These are phyloP conservation scores for Holacanthella duospinosa DNA, from an alignment of 2,888 invertebrate genomes.

Conservation along the genomic window DNA sequence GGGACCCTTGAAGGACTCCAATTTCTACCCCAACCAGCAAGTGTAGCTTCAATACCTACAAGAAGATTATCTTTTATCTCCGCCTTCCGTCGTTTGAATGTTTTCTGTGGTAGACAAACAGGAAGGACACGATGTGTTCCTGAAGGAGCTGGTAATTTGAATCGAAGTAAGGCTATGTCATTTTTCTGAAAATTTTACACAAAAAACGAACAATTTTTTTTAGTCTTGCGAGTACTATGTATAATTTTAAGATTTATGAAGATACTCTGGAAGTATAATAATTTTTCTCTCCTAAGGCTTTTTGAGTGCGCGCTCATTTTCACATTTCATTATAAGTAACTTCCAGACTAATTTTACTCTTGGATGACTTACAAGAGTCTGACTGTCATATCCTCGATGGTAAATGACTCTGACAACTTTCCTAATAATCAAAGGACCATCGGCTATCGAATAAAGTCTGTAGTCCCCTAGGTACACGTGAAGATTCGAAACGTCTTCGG, in stretches of 20 bases:
- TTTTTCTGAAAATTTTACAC: constrained; percentile 8
- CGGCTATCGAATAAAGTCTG: constrained; percentile 15
- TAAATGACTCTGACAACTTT: constrained; percentile 54
- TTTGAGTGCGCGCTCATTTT: no score
- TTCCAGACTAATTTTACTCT: no score
- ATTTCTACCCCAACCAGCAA: constrained; percentile 7
- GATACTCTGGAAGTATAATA: no score
- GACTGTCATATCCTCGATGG: constrained; percentile 26
- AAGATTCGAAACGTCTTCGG: constrained; percentile 19
- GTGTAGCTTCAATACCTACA: neutral
- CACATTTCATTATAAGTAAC: no score
- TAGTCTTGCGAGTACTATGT: no score
- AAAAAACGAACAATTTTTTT: no score
- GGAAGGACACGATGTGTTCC: constrained; percentile 4
- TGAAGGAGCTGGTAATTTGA: constrained; percentile 5
- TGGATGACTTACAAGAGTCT: constrained; percentile 39
- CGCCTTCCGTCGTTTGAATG: neutral
- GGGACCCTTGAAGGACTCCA: constrained; percentile 6
- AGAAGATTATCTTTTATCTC: neutral
- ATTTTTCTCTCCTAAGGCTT: no score
- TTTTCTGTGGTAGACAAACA: neutral
- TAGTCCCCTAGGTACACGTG: constrained; percentile 23
- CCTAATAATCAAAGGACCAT: constrained; percentile 1
- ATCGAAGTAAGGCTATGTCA: constrained; percentile 1
- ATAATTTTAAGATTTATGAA: no score